These are phyloP conservation scores for Dusona sp. DNA, from an alignment of 2,888 invertebrate species.

Conservation along the genomic window DNA sequence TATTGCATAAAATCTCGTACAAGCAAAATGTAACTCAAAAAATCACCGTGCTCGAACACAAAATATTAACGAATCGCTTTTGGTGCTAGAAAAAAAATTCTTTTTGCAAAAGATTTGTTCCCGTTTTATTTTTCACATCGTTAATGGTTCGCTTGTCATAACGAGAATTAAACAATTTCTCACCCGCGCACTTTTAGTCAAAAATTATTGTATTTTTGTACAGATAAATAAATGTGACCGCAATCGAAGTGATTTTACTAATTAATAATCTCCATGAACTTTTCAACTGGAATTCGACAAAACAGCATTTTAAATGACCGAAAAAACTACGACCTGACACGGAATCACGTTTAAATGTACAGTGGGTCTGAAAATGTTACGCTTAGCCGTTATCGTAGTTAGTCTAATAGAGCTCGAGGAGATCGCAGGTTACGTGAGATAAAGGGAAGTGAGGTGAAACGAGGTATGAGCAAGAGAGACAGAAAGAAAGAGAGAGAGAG, in stretches of 20 bases:
- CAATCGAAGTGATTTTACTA: too few species aligned
- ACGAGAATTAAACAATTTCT: too few species aligned
- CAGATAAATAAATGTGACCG: background rate
- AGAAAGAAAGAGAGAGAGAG: slow-evolving; percentile 1
- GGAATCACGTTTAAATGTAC: slow-evolving; percentile 19
- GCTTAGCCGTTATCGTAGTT: slow-evolving; percentile 60
- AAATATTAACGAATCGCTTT: background rate
- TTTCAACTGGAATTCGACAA: background rate
- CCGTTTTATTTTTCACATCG: too few species aligned
- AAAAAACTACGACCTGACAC: background rate
- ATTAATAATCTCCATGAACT: background rate
- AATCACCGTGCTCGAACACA: background rate
- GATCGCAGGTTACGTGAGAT: slow-evolving; percentile 46
- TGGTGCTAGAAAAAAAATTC: background rate
- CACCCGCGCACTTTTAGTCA: background rate
- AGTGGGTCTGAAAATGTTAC: slow-evolving; percentile 56
- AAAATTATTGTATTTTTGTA: background rate
- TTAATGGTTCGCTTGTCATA: too few species aligned
- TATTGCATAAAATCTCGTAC: background rate
- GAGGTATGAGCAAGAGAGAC: background rate
- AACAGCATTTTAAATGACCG: background rate
- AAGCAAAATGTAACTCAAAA: background rate
- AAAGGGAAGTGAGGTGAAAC: slow-evolving; percentile 46
- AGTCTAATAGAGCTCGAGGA: slow-evolving; percentile 59
- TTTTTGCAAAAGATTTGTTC: background rate